Evolutionary conservation across 2,888 invertebrate genomes (phyloP).

Genomic region (Campopleginae sp.): DNA sequence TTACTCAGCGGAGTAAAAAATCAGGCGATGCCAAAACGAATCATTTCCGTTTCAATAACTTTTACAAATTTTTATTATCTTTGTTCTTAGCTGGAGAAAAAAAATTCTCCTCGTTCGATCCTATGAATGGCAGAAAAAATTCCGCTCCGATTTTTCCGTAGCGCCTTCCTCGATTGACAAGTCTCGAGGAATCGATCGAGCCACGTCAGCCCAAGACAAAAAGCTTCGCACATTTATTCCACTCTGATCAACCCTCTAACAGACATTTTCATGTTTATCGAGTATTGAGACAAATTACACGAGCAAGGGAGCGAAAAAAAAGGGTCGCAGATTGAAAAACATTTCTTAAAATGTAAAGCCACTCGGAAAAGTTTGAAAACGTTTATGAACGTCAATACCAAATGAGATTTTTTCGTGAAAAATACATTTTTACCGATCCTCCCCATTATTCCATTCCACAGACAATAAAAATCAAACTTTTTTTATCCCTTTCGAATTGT

Average conservation of each 20-base stretch:
- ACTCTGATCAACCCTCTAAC: slow-evolving; percentile 12
- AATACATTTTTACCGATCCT: not conserved
- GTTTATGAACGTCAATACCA: not conserved
- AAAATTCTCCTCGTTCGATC: not conserved
- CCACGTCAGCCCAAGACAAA: slow-evolving; percentile 40
- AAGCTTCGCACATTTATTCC: slow-evolving; percentile 27
- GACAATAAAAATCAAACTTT: slow-evolving; percentile 24
- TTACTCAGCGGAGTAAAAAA: not conserved
- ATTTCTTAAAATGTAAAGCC: not conserved
- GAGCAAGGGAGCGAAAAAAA: not conserved
- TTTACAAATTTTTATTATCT: not conserved
- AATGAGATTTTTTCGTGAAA: not conserved
- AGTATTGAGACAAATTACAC: not conserved
- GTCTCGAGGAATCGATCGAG: slow-evolving; percentile 46
- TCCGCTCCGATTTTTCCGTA: slow-evolving; percentile 6
- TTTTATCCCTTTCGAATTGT: slow-evolving; percentile 2
- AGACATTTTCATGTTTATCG: slow-evolving; percentile 18
- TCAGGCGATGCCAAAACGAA: not conserved
- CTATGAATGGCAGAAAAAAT: not conserved
- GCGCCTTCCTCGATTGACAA: slow-evolving; percentile 13
- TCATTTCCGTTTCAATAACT: not conserved
- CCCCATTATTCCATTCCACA: not conserved
- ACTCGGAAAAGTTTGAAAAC: not conserved
- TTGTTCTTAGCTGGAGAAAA: not conserved
- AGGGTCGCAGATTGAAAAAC: not conserved